Evolutionary conservation across 2,888 invertebrate genomes (phyloP).

Genomic region (Esperia sulphurella): DNA sequence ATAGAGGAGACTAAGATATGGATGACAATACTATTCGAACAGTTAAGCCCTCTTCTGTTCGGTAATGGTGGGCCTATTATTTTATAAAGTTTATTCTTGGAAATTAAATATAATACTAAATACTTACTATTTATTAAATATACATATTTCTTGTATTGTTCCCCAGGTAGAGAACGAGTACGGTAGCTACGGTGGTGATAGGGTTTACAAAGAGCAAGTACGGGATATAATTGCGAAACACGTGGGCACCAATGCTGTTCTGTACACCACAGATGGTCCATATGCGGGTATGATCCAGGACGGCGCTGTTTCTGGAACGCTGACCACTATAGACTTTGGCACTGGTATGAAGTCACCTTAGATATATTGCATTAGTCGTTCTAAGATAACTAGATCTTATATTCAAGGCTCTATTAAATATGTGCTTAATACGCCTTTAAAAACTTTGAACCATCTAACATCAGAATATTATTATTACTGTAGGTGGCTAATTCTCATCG

Average conservation of each 20-base stretch:
- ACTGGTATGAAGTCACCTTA: too few relatives aligned
- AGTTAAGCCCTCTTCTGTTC: conserved; percentile 64
- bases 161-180: conserved; percentile 93
- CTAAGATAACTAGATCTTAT: neutral
- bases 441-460: too few relatives aligned
- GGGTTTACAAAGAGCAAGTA: conserved; percentile 82
- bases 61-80: conserved; percentile 92
- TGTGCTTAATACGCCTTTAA: too few relatives aligned
- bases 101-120: too few relatives aligned
- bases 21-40: conserved; percentile 72
- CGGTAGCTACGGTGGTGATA: conserved; percentile 90
- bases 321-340: conserved; percentile 89
- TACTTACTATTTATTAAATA: too few relatives aligned
- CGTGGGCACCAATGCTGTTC: conserved; percentile 83
- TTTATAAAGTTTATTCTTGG: too few relatives aligned
- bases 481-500: too few relatives aligned
- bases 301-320: conserved; percentile 84
- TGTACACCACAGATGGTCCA: conserved; percentile 92
- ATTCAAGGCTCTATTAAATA: neutral
- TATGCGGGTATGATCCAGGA: conserved; percentile 68
- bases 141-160: too few relatives aligned
- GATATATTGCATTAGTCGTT: conserved; percentile 10
- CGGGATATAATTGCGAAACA: conserved; percentile 80
- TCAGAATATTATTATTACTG: neutral
- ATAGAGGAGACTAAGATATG: conserved; percentile 73